phyloP scores from a whole-genome alignment of 2,797 vertebrate genomes.

The Acridotheres tristis region DNA sequence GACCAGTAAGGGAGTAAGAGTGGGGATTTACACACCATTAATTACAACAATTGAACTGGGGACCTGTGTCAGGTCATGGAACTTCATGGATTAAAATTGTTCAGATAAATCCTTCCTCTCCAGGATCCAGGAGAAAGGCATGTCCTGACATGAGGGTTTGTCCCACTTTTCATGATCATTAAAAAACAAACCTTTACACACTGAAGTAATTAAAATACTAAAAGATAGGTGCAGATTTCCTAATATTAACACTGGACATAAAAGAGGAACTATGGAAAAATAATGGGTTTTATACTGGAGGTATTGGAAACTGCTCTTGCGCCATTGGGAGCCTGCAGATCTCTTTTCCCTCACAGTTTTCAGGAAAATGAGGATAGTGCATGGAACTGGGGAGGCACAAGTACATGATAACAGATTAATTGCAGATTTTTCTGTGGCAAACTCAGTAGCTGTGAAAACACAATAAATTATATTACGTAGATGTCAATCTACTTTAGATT shows the following conservation, averaged over 20 bases:
- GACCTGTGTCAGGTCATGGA: accelerated
- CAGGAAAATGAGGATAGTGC: neutral
- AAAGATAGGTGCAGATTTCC: neutral
- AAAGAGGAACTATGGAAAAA: neutral
- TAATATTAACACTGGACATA: neutral
- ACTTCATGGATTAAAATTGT: neutral
- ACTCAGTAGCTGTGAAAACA: neutral
- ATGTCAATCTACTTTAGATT: neutral
- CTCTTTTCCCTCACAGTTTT: neutral
- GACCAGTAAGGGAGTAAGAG: neutral
- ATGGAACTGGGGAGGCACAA: neutral
- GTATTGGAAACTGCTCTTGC: neutral
- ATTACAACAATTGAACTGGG: neutral
- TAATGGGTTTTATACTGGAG: neutral
- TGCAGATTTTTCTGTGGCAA: neutral
- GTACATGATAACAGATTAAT: neutral
- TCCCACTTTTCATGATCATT: neutral
- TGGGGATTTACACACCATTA: neutral
- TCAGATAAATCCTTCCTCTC: neutral
- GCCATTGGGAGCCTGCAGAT: accelerated
- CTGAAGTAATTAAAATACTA: neutral
- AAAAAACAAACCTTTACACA: neutral
- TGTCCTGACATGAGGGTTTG: accelerated
- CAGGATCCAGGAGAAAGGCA: neutral
- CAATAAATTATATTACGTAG: too few species aligned